A percentile compares a stretch with the other conserved stretches of the same genome.
These are phyloP conservation scores for Koerneria pararmatus DNA, from an alignment of 2,888 invertebrate species.

Conservation along the genomic window DNA sequence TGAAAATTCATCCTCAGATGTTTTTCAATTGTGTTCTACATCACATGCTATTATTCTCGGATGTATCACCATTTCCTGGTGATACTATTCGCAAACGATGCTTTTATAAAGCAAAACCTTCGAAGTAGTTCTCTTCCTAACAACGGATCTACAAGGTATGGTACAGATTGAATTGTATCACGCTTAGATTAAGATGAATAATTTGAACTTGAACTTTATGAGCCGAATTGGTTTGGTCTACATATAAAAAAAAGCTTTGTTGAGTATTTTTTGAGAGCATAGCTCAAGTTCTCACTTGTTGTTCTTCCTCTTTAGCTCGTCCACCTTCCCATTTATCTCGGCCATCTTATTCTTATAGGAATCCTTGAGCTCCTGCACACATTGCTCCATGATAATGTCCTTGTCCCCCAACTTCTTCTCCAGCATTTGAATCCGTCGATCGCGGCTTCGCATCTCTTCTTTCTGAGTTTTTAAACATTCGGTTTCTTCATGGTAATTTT, in stretches of 20 bases:
- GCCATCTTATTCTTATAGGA: conserved; percentile 45
- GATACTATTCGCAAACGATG: too few relatives aligned
- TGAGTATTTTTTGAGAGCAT: neutral
- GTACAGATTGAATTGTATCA: too few relatives aligned
- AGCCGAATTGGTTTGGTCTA: too few relatives aligned
- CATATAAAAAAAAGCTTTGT: neutral
- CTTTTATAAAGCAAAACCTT: too few relatives aligned
- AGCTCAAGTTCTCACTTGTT: conserved; percentile 26
- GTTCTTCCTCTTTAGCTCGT: conserved; percentile 37
- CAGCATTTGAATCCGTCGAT: conserved; percentile 39
- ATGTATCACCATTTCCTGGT: too few relatives aligned
- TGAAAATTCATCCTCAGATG: too few relatives aligned
- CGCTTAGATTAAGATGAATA: too few relatives aligned
- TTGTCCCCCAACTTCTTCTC: conserved; percentile 54
- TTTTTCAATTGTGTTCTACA: too few relatives aligned
- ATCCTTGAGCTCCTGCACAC: conserved; percentile 51
- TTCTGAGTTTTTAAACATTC: conserved; percentile 33
- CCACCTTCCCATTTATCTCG: conserved; percentile 45
- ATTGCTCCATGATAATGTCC: conserved; percentile 51
- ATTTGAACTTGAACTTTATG: too few relatives aligned
- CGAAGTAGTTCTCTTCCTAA: too few relatives aligned
- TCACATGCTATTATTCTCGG: too few relatives aligned
- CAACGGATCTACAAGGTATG: too few relatives aligned
- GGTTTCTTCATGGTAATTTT: neutral
- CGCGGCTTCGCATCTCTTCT: conserved; percentile 45